Evolutionary conservation across 2,797 vertebrate species (phyloP).

Genomic region (Tragelaphus eurycerus): DNA sequence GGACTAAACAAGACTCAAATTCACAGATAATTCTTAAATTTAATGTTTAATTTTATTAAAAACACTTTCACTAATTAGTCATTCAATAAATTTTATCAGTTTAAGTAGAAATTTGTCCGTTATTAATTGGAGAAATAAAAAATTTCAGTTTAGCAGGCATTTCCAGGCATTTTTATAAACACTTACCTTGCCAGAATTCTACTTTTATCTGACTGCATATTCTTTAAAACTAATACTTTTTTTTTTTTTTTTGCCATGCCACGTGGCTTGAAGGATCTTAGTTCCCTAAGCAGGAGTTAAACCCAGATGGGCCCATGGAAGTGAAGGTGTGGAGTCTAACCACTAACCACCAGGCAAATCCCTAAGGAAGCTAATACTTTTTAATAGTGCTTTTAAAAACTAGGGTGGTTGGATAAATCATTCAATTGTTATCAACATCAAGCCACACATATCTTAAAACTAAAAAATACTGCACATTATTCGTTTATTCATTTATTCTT

Average conservation of each 20-base stretch:
- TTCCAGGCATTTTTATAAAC: conserved; percentile 43
- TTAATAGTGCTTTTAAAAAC: conserved; percentile 35
- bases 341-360: background rate
- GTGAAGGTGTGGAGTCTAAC: background rate
- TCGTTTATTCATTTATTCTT: background rate
- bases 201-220: background rate
- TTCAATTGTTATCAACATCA: conserved; percentile 6
- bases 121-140: conserved; percentile 30
- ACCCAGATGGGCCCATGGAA: background rate
- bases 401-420: background rate
- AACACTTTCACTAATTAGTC: background rate
- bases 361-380: background rate
- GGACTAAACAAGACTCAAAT: conserved; percentile 21
- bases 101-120: conserved; percentile 24
- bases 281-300: background rate
- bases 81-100: background rate
- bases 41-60: conserved; percentile 49
- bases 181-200: conserved; percentile 37
- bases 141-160: background rate
- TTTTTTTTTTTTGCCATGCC: background rate
- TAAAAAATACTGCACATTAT: background rate
- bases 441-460: background rate
- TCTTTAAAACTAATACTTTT: conserved; percentile 9
- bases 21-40: conserved; percentile 10
- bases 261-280: background rate